Conservation (phyloP, 2,888 invertebrate species). For the Deroplatys truncata region DNA sequence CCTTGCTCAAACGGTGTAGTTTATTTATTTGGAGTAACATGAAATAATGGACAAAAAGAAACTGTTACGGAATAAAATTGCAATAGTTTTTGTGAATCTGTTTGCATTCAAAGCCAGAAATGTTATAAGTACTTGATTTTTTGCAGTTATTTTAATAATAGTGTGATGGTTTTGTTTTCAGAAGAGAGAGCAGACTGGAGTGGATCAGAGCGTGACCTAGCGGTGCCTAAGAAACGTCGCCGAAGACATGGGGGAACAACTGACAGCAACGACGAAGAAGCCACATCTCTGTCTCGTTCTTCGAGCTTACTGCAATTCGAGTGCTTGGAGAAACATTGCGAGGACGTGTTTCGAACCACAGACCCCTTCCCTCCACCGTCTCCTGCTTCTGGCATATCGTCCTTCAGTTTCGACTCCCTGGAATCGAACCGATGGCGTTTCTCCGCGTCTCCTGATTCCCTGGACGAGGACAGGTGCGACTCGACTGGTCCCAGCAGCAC, state of each 20-base stretch:
- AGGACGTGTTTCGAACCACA: conserved; percentile 43
- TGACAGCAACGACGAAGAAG: conserved; percentile 22
- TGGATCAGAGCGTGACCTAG: conserved; percentile 69
- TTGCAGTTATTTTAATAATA: no score
- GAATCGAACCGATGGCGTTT: conserved; percentile 25
- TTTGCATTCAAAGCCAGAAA: no score
- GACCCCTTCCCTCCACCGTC: conserved; percentile 32
- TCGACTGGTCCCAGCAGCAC: conserved; percentile 30
- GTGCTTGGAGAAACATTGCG: conserved; percentile 69
- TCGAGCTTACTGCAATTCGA: conserved; percentile 82
- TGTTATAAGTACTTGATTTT: no score
- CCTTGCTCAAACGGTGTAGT: no score
- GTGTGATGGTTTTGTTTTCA: neutral
- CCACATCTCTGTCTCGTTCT: conserved; percentile 57
- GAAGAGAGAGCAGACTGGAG: conserved; percentile 41
- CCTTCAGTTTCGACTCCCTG: conserved; percentile 29
- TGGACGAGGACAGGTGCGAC: conserved; percentile 20
- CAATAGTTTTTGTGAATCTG: no score
- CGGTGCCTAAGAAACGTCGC: conserved; percentile 69
- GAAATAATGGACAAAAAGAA: no score
- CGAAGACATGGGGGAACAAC: conserved; percentile 47
- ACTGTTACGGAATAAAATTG: no score
- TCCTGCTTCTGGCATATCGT: conserved; percentile 28
- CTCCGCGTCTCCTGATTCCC: conserved; percentile 23
- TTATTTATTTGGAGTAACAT: no score